Evolutionary conservation across 1,140 invertebrate genomes (phyloP).

Genomic region (Drosophila watanabei): DNA sequence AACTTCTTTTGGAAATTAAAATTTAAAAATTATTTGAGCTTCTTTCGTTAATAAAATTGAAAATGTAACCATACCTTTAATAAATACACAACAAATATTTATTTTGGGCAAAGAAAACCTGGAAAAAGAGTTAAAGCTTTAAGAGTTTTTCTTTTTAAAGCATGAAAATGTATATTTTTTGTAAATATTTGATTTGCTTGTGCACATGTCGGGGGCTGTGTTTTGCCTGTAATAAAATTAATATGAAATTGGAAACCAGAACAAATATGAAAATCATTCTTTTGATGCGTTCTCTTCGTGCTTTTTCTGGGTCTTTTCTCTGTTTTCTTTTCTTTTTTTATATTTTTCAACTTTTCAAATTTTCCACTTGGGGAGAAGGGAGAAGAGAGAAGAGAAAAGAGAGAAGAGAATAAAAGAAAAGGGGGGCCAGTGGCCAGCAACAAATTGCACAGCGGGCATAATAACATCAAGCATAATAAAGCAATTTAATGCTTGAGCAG

Average conservation of each 20-base stretch:
- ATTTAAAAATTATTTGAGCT: not conserved
- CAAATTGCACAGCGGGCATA: conserved; percentile 71
- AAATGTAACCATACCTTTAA: not conserved
- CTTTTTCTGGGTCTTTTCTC: conserved; percentile 1
- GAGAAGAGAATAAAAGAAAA: not conserved
- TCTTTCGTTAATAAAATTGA: not conserved
- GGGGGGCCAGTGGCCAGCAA: conserved; percentile 46
- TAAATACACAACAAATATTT: conserved; percentile 3
- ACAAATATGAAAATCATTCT: conserved; percentile 44
- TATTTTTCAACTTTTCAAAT: conserved; percentile 40
- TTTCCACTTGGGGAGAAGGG: conserved; percentile 25
- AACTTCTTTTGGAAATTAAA: not conserved
- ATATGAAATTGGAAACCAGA: conserved; percentile 41
- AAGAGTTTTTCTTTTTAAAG: not conserved
- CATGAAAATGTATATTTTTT: not conserved
- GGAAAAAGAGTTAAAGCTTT: too few relatives aligned
- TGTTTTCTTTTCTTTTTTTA: conserved; percentile 5
- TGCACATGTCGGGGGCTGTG: conserved; percentile 8
- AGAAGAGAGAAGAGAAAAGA: not conserved
- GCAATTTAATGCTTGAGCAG: conserved; percentile 76
- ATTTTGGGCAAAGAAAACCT: not conserved
- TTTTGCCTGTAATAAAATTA: conserved; percentile 32
- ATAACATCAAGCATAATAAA: conserved; percentile 78
- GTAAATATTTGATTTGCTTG: conserved; percentile 23
- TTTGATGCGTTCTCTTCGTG: conserved; percentile 31